Evolutionary conservation across 2,113 vertebrate species (phyloP).

Genomic region (Marcusenius ussheri): DNA sequence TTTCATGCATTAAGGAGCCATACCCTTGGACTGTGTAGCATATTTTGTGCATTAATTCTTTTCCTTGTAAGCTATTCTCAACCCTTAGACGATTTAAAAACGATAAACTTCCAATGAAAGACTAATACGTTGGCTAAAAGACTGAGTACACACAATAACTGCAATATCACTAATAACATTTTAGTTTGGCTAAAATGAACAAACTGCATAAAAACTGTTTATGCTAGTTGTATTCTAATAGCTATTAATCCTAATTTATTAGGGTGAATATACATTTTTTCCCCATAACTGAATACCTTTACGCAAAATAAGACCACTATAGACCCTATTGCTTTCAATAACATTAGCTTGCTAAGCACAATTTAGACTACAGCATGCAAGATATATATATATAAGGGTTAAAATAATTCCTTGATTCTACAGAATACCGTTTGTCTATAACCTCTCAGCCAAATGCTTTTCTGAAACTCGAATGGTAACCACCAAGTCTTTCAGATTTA

Average conservation of each 20-base stretch:
- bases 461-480: background rate
- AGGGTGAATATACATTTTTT: slow-evolving; percentile 24
- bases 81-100: background rate
- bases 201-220: background rate
- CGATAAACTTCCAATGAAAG: background rate
- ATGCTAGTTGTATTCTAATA: background rate
- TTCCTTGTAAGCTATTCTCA: background rate
- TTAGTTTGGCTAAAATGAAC: background rate
- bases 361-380: slow-evolving; percentile 27
- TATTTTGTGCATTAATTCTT: slow-evolving; percentile 17
- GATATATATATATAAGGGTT: background rate
- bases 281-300: slow-evolving; percentile 11
- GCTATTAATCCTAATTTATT: background rate
- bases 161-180: background rate
- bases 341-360: slow-evolving; percentile 9
- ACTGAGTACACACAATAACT: background rate
- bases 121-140: background rate
- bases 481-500: background rate
- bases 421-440: background rate
- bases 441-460: background rate
- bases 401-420: background rate
- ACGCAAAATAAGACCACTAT: slow-evolving; percentile 5
- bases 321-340: slow-evolving; percentile 38
- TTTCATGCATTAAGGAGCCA: slow-evolving; percentile 55
- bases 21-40: background rate